Percentiles rank a stretch among this genome's conserved stretches.
Evolutionary conservation across 2,888 invertebrate species (phyloP).

Genomic region (Sphaeridia pumilis): DNA sequence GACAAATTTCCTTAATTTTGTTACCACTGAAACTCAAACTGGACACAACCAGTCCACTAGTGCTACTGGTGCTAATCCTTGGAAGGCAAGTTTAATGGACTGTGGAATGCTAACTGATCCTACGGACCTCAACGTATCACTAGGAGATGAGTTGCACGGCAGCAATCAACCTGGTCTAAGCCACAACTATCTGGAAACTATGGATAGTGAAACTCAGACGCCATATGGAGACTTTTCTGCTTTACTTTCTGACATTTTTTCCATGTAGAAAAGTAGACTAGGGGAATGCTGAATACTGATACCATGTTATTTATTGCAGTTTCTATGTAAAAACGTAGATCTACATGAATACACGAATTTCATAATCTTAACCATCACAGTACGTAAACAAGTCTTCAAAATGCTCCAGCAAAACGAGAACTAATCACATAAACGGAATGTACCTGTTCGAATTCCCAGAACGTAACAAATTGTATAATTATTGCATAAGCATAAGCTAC

Average conservation of each 20-base stretch:
- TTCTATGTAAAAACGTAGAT: too few relatives aligned
- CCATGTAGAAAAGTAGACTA: too few relatives aligned
- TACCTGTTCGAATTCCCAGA: too few relatives aligned
- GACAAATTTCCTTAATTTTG: constrained; percentile 14
- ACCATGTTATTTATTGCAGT: too few relatives aligned
- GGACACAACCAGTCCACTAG: neutral
- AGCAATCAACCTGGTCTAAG: neutral
- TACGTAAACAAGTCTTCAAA: too few relatives aligned
- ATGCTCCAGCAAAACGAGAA: too few relatives aligned
- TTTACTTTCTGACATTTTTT: constrained; percentile 3
- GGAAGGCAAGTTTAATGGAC: constrained; percentile 2
- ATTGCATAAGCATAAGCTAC: too few relatives aligned
- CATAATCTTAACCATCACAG: too few relatives aligned
- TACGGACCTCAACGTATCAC: neutral
- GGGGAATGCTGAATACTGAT: too few relatives aligned
- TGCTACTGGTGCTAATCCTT: neutral
- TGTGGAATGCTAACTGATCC: neutral
- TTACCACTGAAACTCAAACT: constrained; percentile 22
- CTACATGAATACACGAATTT: too few relatives aligned
- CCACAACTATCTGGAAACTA: constrained; percentile 22
- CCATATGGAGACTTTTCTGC: constrained; percentile 10
- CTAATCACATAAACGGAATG: too few relatives aligned
- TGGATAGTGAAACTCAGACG: constrained; percentile 30
- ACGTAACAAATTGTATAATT: too few relatives aligned
- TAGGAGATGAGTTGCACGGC: neutral